These are phyloP conservation scores for Mastomys natalensis DNA, from an alignment of 2,113 vertebrate species.

Conservation along the genomic window DNA sequence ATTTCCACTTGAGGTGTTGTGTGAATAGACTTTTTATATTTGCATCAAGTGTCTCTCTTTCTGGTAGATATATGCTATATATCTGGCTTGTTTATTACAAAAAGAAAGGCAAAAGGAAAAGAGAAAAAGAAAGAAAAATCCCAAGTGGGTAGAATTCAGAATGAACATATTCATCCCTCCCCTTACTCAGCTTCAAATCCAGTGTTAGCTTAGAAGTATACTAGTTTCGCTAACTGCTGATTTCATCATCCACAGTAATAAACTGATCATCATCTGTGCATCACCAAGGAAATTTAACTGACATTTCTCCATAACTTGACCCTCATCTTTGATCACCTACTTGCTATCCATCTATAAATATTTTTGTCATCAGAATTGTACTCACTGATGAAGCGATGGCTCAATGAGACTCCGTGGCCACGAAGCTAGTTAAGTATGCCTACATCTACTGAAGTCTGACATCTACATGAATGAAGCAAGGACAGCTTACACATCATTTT, in stretches of 20 bases:
- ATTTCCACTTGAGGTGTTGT: not conserved
- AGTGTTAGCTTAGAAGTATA: not conserved
- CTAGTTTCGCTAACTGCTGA: not conserved
- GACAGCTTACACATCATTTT: not conserved
- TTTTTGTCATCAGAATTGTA: not conserved
- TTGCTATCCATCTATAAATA: not conserved
- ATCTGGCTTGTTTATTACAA: not conserved
- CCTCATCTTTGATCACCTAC: not conserved
- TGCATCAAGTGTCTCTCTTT: not conserved
- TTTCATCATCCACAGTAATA: not conserved
- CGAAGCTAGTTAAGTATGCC: not conserved
- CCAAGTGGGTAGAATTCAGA: not conserved
- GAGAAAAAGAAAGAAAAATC: not conserved
- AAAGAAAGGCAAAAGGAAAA: not conserved
- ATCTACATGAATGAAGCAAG: not conserved
- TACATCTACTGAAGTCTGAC: not conserved
- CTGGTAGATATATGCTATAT: not conserved
- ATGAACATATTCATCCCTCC: not conserved
- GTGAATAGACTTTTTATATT: conserved; percentile 15
- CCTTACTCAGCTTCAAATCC: not conserved
- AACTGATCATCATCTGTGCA: not conserved
- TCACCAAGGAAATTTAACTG: not conserved
- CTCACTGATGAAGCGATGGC: not conserved
- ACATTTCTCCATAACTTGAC: not conserved
- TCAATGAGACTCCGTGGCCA: not conserved